A percentile compares a stretch with the other conserved stretches of the same genome.
Conservation (phyloP, 2,888 invertebrate species). For the Microdon myrmicae region DNA sequence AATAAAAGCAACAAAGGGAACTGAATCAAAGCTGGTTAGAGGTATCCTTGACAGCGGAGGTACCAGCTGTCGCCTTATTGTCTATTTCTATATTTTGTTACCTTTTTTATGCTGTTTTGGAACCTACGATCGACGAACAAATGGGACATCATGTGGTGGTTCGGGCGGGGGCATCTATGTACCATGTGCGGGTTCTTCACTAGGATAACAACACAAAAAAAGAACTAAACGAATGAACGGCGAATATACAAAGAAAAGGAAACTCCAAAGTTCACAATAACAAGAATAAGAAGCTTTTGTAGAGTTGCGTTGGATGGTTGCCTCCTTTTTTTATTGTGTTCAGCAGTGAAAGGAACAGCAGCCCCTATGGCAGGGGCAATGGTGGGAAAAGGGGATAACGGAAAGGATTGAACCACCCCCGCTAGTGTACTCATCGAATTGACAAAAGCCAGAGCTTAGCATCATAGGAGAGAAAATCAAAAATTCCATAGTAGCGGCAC, state of each 20-base stretch:
- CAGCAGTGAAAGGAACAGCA: background rate
- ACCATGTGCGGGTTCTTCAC: conserved; percentile 17
- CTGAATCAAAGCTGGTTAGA: background rate
- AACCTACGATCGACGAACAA: conserved; percentile 17
- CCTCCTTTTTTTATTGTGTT: conserved; percentile 27
- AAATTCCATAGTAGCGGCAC: conserved; percentile 26
- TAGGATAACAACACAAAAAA: conserved; percentile 1
- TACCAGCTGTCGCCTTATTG: conserved; percentile 31
- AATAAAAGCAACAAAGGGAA: conserved; percentile 6
- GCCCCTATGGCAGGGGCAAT: too few relatives aligned
- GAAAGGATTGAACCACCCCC: conserved; percentile 41
- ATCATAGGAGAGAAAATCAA: conserved; percentile 29
- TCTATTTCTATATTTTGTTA: too few relatives aligned
- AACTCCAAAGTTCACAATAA: conserved; percentile 39
- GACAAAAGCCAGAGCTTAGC: conserved; percentile 15
- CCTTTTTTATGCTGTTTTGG: too few relatives aligned
- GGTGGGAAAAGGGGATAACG: conserved; percentile 1
- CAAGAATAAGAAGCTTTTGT: conserved; percentile 43
- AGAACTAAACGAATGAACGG: background rate
- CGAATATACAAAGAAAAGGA: conserved; percentile 16
- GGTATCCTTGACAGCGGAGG: conserved; percentile 18
- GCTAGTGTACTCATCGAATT: conserved; percentile 8
- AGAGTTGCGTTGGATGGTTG: conserved; percentile 31
- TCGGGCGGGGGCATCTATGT: background rate
- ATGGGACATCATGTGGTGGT: conserved; percentile 22